These are phyloP conservation scores for Andinoacara biseriatus DNA, from an alignment of 2,113 vertebrate genomes.

Conservation along the genomic window DNA sequence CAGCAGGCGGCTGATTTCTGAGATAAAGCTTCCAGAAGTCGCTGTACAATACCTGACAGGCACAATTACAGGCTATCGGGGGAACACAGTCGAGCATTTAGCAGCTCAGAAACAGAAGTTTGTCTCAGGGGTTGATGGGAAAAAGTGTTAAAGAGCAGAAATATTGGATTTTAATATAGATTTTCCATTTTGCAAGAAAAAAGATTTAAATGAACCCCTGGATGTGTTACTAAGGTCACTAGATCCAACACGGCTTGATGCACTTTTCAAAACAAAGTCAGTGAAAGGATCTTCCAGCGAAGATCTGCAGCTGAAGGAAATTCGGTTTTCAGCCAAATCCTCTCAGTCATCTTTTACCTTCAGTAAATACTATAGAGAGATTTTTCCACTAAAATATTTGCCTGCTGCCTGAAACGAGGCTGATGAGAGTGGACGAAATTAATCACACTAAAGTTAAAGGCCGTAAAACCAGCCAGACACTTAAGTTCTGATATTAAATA, in stretches of 20 bases:
- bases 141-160: no score
- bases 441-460: neutral
- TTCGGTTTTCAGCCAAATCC: neutral
- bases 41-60: neutral
- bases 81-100: neutral
- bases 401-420: neutral
- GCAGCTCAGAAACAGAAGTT: neutral
- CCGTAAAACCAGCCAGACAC: no score
- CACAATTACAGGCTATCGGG: neutral
- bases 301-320: neutral
- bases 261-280: no score
- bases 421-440: neutral
- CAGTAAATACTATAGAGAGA: neutral
- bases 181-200: no score
- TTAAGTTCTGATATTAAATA: no score
- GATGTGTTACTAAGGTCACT: no score
- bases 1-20: neutral
- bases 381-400: neutral
- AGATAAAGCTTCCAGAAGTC: neutral
- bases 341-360: fast-evolving
- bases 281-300: neutral
- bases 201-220: no score
- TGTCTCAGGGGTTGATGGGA: no score
- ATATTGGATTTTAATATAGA: no score
- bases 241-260: no score